Percentiles rank a stretch among this genome's conserved stretches.
Conservation (phyloP, 2,888 invertebrate species). For the Saturnia pavonia region DNA sequence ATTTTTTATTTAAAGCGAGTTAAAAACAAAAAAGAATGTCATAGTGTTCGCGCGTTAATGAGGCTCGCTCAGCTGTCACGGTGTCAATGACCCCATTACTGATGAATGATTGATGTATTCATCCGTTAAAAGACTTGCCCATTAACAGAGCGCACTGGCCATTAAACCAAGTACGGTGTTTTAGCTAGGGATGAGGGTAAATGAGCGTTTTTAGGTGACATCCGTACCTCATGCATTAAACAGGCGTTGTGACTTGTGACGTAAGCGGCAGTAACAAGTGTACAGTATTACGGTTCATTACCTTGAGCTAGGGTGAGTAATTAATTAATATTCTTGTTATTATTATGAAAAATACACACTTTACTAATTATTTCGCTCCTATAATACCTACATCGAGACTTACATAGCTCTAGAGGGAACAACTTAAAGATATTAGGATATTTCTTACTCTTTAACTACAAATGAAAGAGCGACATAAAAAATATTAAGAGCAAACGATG, state of each 20-base stretch:
- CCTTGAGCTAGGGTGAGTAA: background rate
- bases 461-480: too few relatives aligned
- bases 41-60: constrained; percentile 35
- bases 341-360: too few relatives aligned
- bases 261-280: background rate
- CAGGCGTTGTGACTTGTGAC: background rate
- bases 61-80: constrained; percentile 42
- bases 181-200: constrained; percentile 39
- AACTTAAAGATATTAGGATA: too few relatives aligned
- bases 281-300: background rate
- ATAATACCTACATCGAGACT: too few relatives aligned
- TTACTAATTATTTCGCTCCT: too few relatives aligned
- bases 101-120: constrained; percentile 67
- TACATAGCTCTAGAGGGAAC: too few relatives aligned
- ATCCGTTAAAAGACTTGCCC: constrained; percentile 66
- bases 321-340: background rate
- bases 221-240: background rate
- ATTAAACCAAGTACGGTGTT: constrained; percentile 55
- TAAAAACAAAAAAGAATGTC: constrained; percentile 42
- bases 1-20: constrained; percentile 34
- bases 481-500: too few relatives aligned
- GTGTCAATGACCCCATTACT: constrained; percentile 71
- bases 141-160: constrained; percentile 54
- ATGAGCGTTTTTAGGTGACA: constrained; percentile 22
- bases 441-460: too few relatives aligned